These are phyloP conservation scores for Scelioninae gen. 2 DNA, from an alignment of 2,888 invertebrate genomes.

Conservation along the genomic window DNA sequence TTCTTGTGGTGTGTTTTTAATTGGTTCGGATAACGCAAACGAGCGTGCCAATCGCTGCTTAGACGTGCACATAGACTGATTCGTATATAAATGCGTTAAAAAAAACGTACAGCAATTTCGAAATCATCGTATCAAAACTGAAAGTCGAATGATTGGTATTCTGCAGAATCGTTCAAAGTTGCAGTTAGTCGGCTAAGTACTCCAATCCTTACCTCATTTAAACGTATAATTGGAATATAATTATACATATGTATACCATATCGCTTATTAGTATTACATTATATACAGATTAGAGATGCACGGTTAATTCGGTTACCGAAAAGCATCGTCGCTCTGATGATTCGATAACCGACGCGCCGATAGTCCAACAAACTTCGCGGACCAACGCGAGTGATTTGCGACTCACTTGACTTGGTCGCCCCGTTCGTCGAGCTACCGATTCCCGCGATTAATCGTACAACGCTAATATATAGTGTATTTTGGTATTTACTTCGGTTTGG, in stretches of 20 bases:
- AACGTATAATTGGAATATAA: slow-evolving; percentile 57
- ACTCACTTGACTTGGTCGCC: slow-evolving; percentile 1
- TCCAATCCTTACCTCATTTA: slow-evolving; percentile 41
- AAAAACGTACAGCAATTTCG: too few species aligned
- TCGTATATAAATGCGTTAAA: too few species aligned
- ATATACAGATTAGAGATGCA: slow-evolving; percentile 69
- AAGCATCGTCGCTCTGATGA: slow-evolving; percentile 11
- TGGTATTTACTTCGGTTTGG: slow-evolving; percentile 22
- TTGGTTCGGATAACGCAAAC: too few species aligned
- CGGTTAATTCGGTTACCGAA: slow-evolving; percentile 44
- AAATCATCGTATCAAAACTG: too few species aligned
- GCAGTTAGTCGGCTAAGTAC: slow-evolving; percentile 44
- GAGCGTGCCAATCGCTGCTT: too few species aligned
- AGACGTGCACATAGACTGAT: too few species aligned
- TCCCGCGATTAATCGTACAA: slow-evolving; percentile 36
- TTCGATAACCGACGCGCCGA: slow-evolving; percentile 22
- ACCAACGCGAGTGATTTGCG: slow-evolving; percentile 7
- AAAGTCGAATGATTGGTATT: slow-evolving; percentile 5
- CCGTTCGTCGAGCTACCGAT: slow-evolving; percentile 12
- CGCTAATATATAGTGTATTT: slow-evolving; percentile 46
- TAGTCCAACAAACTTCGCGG: slow-evolving; percentile 10
- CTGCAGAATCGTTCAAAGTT: slow-evolving; percentile 25
- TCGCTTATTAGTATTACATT: slow-evolving; percentile 68
- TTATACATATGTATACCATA: slow-evolving; percentile 56
- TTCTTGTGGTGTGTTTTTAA: slow-evolving; percentile 30